Evolutionary conservation across 2,888 invertebrate species (phyloP), one percentile per base, ranked within the genome.

Genomic region (Gastrophysa polygoni): DNA sequence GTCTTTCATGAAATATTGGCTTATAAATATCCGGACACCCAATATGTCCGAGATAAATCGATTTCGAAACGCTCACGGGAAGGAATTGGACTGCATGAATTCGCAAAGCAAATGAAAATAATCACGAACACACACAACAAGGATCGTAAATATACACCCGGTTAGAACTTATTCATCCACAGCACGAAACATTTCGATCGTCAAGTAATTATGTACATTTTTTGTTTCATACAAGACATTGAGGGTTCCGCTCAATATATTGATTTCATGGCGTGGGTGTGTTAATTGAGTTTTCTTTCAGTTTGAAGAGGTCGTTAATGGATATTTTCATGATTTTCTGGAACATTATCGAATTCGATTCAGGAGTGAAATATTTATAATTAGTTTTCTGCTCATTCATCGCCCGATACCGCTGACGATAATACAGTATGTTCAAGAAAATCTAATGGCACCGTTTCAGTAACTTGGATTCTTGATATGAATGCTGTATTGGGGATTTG

Each of bases 211-310:
- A 8, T 10, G 10, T 8, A 10, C 29, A 10, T 32, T 32, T 8
- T 7, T 10, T 32, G 29, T 32, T 38, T 3, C 3, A 38, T 4
- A n/a, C 38, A 14, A 6, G 21, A 54, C 43, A 54, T 54, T 43
- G 43, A 54, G 43, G 43, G 43, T 21, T 54, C n/a, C 4, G 14
- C 38, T 24, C 14, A 24, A 54, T 43, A 43, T 20, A 43, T 54
- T 54, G 16, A 24, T 54, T 54, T 43, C 14, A 32, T 52, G 43
- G 54, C 54, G 52, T 43, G 38, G 52, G 54, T 43, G 43, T 54
- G 43, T 28, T 54, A 54, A 54, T 54, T 54, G 43, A 54, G 14
- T 54, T 20, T 54, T 43, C 54, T 54, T 54, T 54, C 54, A 54
- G 24, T 43, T 44, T 43, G 28, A 21, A 6, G 11, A 16, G 43